Conservation (phyloP, 2,888 invertebrate species). For the Eupithecia insigniata region DNA sequence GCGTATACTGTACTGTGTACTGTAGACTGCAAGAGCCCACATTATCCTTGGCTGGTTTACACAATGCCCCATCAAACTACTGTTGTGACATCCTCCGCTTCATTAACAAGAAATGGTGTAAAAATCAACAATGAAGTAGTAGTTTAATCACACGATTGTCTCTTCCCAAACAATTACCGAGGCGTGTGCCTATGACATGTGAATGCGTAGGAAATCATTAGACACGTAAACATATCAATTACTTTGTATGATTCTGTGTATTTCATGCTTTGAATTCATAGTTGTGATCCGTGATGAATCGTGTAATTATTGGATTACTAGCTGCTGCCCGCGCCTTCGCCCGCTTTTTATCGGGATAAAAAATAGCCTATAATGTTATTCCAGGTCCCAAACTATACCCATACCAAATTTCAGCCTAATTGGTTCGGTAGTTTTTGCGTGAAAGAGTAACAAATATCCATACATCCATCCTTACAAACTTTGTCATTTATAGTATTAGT, state of each 20-base stretch:
- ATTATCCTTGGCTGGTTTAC: conserved; percentile 23
- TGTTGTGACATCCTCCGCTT: conserved; percentile 19
- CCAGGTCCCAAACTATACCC: no score
- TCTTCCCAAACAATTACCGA: conserved; percentile 14
- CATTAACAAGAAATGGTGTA: conserved; percentile 31
- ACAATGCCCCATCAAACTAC: conserved; percentile 22
- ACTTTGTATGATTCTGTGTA: conserved; percentile 11
- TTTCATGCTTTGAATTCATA: background rate
- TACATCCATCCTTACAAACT: no score
- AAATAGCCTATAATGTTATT: no score
- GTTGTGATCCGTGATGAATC: background rate
- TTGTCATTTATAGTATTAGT: no score
- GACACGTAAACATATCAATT: conserved; percentile 17
- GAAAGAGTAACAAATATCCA: no score
- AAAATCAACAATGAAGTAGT: conserved; percentile 29
- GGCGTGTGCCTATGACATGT: conserved; percentile 30
- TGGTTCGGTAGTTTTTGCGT: no score
- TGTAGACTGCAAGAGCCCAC: background rate
- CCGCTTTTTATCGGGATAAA: background rate
- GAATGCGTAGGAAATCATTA: conserved; percentile 33
- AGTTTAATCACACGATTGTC: conserved; percentile 30
- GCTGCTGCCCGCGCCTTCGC: background rate
- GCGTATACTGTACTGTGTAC: no score
- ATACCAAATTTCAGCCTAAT: no score
- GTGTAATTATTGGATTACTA: background rate